phyloP scores from a whole-genome alignment of 1,140 invertebrate species.

The Acromyrmex charruanus region DNA sequence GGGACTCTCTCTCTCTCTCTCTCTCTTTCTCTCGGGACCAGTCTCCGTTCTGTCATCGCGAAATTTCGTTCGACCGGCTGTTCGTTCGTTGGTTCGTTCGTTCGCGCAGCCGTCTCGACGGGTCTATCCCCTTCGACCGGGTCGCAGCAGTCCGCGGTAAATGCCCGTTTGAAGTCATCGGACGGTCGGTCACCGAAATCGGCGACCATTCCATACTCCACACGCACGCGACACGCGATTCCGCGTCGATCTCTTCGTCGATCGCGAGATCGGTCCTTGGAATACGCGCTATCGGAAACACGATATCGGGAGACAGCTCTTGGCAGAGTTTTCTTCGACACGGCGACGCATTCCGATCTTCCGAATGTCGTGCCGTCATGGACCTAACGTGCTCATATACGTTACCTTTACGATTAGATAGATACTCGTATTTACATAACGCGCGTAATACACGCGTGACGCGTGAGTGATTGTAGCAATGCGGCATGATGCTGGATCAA shows the following conservation, averaged over 20 bases:
- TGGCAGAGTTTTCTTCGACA: constrained; percentile 42
- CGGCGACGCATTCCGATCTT: constrained; percentile 73
- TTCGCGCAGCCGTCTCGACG: not conserved
- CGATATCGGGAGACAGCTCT: not conserved
- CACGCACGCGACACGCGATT: too few species aligned
- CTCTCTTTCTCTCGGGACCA: not conserved
- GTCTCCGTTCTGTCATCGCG: constrained; percentile 22
- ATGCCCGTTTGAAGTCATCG: not conserved
- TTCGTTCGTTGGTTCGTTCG: not conserved
- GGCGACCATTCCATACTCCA: not conserved
- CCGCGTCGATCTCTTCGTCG: not conserved
- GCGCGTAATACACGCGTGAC: constrained; percentile 30
- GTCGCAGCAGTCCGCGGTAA: not conserved
- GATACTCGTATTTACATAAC: constrained; percentile 48
- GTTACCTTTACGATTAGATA: too few species aligned
- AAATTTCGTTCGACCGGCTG: not conserved
- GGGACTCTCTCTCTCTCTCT: not conserved
- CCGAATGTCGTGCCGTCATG: constrained; percentile 53
- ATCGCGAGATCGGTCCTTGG: not conserved
- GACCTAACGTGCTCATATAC: constrained; percentile 28
- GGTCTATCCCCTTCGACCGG: not conserved
- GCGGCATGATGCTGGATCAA: not conserved
- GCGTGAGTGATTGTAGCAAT: constrained; percentile 3
- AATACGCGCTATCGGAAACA: not conserved
- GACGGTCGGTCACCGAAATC: not conserved